Evolutionary conservation across 2,113 vertebrate species (phyloP).

Genomic region (Centropus unirufus): DNA sequence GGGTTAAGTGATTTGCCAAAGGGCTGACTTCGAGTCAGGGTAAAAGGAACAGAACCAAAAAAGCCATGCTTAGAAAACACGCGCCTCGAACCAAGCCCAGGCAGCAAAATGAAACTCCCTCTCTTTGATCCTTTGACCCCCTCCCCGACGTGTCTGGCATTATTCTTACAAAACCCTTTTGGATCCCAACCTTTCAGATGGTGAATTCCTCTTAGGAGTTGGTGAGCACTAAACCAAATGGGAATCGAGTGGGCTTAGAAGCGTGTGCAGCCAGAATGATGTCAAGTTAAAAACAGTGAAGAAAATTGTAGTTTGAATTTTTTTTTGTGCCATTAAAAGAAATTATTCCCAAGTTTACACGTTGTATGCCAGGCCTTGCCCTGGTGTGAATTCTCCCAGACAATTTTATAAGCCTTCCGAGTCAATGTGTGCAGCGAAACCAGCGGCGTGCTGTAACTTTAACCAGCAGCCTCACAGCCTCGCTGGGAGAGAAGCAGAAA

Average conservation of each 20-base stretch:
- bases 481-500: conserved; percentile 10
- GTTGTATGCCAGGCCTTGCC: not conserved
- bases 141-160: not conserved
- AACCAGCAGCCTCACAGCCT: conserved; percentile 19
- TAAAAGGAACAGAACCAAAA: not conserved
- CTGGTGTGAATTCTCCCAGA: not conserved
- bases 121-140: conserved; percentile 35
- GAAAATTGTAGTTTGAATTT: not conserved
- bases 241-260: conserved; percentile 32
- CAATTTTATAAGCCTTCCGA: not conserved
- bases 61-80: not conserved
- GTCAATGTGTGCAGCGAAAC: not conserved
- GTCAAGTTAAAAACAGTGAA: not conserved
- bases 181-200: conserved; percentile 42
- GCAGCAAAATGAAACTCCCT: conserved; percentile 16
- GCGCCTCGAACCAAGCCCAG: not conserved
- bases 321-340: not conserved
- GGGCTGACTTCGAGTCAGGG: not conserved
- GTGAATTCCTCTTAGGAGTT: conserved; percentile 45
- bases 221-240: conserved; percentile 33
- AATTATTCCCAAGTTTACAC: not conserved
- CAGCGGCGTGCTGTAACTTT: not conserved
- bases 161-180: conserved; percentile 34
- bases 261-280: not conserved
- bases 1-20: conserved; percentile 29